Base-by-base conservation (phyloP, 1,140 invertebrate genomes). In the Pogonognathellus flavescens region DNA sequence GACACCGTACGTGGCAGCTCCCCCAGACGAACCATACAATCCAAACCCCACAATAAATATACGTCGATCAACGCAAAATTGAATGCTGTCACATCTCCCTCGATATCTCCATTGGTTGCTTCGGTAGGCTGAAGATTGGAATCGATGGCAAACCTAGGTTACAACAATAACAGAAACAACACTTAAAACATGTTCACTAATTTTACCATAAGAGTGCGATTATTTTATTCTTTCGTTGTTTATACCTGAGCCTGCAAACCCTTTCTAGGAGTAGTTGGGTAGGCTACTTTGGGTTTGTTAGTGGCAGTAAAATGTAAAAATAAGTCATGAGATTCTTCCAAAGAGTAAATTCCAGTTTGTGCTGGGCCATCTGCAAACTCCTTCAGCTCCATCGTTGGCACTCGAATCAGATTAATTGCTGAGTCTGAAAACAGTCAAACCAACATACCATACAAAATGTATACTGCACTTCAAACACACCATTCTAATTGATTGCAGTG, bases 101-200 rank as follows among this genome's bases (percentile, higher is more conserved):
- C 97, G 92, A 90, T 97, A 98, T 53, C 96, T 93, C 96, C 97
- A 98, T 89, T 99, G 97, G 90, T 98, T 99, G 89, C 96, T 97
- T 88, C 97, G 93, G 90, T 98, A 98, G 5, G 97, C 97, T 89
- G 96, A 98, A 0, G 97, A 98, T 90, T 97, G 96, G 90, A 99
- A 99, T 90, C 97, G 93, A 90, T 97, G 97, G 89, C 97, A 98
- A 14, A 97, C 94, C 94, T 95, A 31, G 1, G 57, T 22, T n/a
- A n/a, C n/a, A n/a, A n/a, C n/a, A n/a, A n/a, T n/a, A n/a, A n/a
- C n/a, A n/a, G n/a, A n/a, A 83, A 62, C 16, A 25, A 41, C 0
- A 62, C 11, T 13, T 14, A 57, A n/a, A n/a, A n/a, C n/a, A n/a
- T n/a, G n/a, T n/a, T n/a, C n/a, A n/a, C n/a, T n/a, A n/a, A n/a